A percentile compares a stretch with the other conserved stretches of the same genome.
Conservation (phyloP, 2,797 vertebrate species). For the Oreochromis mossambicus region DNA sequence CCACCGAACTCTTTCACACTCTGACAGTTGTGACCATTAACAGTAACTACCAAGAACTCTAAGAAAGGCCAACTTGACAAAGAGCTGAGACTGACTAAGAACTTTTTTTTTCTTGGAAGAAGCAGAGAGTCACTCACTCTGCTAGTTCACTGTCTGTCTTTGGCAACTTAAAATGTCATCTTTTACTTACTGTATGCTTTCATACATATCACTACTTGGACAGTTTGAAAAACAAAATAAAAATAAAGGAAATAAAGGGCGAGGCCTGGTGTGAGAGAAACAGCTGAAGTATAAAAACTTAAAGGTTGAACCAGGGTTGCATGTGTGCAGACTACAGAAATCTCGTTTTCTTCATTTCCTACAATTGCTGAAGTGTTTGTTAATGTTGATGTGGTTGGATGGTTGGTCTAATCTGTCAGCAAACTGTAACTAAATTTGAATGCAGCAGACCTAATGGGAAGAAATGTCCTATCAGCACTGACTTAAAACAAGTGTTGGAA, state of each 20-base stretch:
- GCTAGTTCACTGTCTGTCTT: constrained; percentile 1
- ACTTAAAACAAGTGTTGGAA: not conserved
- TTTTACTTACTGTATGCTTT: constrained; percentile 31
- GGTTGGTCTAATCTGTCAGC: not conserved
- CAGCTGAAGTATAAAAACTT: not conserved
- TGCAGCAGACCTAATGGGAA: not conserved
- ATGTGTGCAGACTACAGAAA: not conserved
- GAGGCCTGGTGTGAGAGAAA: not conserved
- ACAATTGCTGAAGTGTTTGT: not conserved
- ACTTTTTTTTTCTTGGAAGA: constrained; percentile 2
- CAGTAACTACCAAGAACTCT: not conserved
- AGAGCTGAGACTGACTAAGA: constrained; percentile 7
- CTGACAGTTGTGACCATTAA: not conserved
- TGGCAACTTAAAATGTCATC: constrained; percentile 3
- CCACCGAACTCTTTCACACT: not conserved
- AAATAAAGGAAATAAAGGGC: not conserved
- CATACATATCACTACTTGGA: constrained; percentile 86
- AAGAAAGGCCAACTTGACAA: not conserved
- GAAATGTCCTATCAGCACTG: not conserved
- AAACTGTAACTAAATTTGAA: not conserved
- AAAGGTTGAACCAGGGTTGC: constrained; percentile 1
- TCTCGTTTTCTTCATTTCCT: not conserved
- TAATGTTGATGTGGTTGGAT: not conserved
- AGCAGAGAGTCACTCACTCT: not conserved
- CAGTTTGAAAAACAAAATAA: constrained; percentile 51